Conservation (phyloP, 2,113 vertebrate genomes). For the Aptenodytes forsteri region DNA sequence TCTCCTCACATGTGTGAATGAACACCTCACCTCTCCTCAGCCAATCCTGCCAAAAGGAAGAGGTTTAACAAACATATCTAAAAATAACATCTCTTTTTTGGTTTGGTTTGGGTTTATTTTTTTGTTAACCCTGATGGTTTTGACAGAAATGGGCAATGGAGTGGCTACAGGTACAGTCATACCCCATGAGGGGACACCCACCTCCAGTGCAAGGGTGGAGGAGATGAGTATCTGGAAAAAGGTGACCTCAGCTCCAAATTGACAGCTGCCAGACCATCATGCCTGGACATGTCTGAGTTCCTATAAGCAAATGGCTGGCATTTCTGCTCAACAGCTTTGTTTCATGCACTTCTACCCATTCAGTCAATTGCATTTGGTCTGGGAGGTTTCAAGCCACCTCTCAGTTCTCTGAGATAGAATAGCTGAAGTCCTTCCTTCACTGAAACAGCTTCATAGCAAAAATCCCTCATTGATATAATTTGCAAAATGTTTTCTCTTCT, state of each 20-base stretch:
- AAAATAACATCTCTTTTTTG: neutral
- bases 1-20: neutral
- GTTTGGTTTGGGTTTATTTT: fast-evolving
- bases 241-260: neutral
- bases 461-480: neutral
- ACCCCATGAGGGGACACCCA: neutral
- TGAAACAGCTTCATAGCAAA: neutral
- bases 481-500: neutral
- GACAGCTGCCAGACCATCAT: neutral
- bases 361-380: neutral
- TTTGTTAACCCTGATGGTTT: neutral
- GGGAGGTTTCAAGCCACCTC: neutral
- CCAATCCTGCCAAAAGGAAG: neutral
- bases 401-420: neutral
- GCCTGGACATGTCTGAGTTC: neutral
- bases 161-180: neutral
- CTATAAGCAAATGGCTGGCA: neutral
- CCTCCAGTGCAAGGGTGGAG: neutral
- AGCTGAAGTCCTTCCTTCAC: neutral
- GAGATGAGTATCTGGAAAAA: neutral
- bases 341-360: neutral
- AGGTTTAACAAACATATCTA: neutral
- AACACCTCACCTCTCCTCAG: neutral
- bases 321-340: neutral
- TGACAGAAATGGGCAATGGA: neutral